A percentile compares a stretch with the other conserved stretches of the same genome.
Evolutionary conservation across 1,140 invertebrate species (phyloP).

Genomic region (Ruditapes philippinarum): DNA sequence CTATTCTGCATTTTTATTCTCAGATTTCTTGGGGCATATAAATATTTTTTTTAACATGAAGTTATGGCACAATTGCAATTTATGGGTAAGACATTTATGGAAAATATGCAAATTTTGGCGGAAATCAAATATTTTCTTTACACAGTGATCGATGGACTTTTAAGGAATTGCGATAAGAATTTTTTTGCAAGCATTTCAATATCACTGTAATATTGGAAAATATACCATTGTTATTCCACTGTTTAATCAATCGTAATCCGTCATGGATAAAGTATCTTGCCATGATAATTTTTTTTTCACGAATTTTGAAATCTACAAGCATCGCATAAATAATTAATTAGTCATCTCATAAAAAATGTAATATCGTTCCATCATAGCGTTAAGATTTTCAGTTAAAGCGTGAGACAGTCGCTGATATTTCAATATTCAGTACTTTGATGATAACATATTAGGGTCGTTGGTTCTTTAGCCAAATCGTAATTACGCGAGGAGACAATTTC

Average conservation of each 20-base stretch:
- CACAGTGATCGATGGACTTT: neutral
- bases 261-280: neutral
- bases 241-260: neutral
- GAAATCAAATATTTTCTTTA: neutral
- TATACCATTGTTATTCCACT: neutral
- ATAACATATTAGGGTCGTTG: neutral
- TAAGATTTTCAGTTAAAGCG: no score
- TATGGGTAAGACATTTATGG: neutral
- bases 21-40: neutral
- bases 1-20: conserved; percentile 22
- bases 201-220: neutral
- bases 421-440: neutral
- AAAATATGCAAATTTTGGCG: neutral
- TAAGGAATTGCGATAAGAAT: neutral
- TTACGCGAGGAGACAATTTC: conserved; percentile 20
- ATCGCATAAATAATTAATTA: neutral
- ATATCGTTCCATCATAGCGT: no score
- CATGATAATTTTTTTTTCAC: neutral
- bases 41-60: neutral
- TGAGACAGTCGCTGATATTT: neutral
- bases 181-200: neutral
- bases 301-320: neutral
- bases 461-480: neutral
- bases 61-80: neutral
- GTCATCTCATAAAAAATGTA: neutral